Conservation (phyloP, 2,888 invertebrate species). For the Creontiades dilutus region DNA sequence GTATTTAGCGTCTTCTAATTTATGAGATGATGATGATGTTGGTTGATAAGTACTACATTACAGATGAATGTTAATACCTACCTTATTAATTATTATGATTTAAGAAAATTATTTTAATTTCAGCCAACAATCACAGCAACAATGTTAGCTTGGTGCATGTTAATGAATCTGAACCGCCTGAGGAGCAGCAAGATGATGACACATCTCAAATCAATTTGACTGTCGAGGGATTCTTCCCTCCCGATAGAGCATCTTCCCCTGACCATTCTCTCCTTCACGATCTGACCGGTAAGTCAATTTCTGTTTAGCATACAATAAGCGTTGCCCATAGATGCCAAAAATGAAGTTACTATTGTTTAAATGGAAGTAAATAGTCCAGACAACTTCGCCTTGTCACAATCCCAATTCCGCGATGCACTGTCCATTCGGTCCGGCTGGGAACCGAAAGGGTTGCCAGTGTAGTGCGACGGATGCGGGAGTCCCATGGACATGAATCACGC, state of each 20-base stretch:
- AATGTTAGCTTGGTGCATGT: constrained; percentile 76
- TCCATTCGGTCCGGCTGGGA: no score
- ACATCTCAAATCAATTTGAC: constrained; percentile 80
- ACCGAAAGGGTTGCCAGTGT: no score
- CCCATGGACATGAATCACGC: no score
- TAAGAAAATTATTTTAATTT: constrained; percentile 34
- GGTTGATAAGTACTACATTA: no score
- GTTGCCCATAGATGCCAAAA: not conserved
- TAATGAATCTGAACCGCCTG: constrained; percentile 77
- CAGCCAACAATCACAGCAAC: constrained; percentile 76
- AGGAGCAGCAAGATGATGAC: constrained; percentile 77
- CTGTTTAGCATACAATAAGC: not conserved
- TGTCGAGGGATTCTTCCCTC: constrained; percentile 83
- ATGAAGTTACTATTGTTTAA: no score
- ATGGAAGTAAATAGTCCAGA: no score
- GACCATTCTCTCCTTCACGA: constrained; percentile 38
- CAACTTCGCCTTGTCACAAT: no score
- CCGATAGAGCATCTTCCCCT: not conserved
- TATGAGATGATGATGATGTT: no score
- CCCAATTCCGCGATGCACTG: no score
- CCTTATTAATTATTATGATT: not conserved
- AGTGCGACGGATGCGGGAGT: no score
- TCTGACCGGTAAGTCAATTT: constrained; percentile 33
- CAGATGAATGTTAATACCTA: no score
- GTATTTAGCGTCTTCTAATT: no score